These are phyloP conservation scores for Labia minor DNA, from an alignment of 2,888 invertebrate genomes.

Conservation along the genomic window DNA sequence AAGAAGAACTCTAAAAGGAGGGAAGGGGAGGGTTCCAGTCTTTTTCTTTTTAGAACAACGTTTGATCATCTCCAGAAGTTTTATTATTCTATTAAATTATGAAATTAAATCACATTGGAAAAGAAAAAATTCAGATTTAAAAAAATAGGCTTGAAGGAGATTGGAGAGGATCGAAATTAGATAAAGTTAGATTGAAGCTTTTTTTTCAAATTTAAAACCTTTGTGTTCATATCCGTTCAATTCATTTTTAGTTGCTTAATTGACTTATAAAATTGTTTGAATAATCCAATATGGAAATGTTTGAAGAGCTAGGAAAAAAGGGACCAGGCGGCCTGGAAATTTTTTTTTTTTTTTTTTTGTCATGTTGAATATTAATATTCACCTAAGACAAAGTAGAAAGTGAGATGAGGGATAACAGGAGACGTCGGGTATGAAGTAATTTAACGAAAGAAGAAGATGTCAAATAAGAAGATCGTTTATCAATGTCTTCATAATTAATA, in stretches of 20 bases:
- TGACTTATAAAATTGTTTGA: neutral
- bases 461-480: conserved; percentile 13
- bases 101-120: no score
- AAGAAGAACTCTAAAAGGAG: no score
- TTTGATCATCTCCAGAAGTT: no score
- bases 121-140: no score
- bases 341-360: neutral
- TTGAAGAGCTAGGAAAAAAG: neutral
- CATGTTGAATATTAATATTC: conserved; percentile 13
- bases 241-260: neutral
- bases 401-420: neutral
- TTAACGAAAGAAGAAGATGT: conserved; percentile 13
- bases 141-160: no score
- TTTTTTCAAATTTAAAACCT: no score
- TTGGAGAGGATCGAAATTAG: no score
- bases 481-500: conserved; percentile 8
- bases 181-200: no score
- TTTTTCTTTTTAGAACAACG: no score
- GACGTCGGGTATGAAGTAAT: neutral
- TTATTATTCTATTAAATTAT: no score
- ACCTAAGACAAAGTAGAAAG: neutral
- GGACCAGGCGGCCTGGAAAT: neutral
- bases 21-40: no score
- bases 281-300: neutral
- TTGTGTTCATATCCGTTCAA: no score